Evolutionary conservation across 2,888 invertebrate species (phyloP).

Genomic region (Agrochola lychnidis): DNA sequence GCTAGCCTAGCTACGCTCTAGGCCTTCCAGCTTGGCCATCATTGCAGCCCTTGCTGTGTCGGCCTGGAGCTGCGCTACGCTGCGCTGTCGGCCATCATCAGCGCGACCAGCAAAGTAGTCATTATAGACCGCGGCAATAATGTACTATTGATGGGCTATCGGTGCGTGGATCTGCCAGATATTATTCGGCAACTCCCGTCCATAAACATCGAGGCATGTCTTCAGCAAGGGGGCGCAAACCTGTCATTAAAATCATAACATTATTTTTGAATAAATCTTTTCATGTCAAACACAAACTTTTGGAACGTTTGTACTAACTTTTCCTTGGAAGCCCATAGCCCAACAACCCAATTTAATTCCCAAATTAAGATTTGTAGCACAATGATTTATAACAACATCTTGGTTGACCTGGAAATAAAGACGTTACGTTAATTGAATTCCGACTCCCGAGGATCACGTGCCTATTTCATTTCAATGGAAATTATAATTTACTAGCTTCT

Average conservation of each 20-base stretch:
- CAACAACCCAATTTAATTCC: conserved; percentile 80
- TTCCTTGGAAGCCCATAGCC: conserved; percentile 84
- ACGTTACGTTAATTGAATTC: conserved; percentile 50
- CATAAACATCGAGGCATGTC: conserved; percentile 85
- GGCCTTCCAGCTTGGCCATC: too few species aligned
- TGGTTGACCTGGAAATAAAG: conserved; percentile 82
- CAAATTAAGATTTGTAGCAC: conserved; percentile 85
- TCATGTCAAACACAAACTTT: conserved; percentile 44
- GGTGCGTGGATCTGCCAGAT: conserved; percentile 86
- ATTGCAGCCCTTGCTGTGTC: too few species aligned
- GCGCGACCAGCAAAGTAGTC: too few species aligned
- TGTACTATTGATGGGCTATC: too few species aligned
- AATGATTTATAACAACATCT: conserved; percentile 86
- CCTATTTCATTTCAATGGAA: conserved; percentile 38
- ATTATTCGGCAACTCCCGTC: conserved; percentile 82
- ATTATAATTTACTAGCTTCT: conserved; percentile 21
- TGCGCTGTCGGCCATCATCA: too few species aligned
- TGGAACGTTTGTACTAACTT: conserved; percentile 74
- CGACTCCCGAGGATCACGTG: conserved; percentile 1
- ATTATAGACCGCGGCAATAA: too few species aligned
- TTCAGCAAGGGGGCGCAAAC: conserved; percentile 82
- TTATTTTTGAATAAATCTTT: conserved; percentile 28
- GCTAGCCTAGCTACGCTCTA: too few species aligned
- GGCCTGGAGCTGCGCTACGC: too few species aligned
- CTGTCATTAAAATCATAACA: conserved; percentile 72